These are phyloP conservation scores for Scrobipalpa atriplicella DNA, from an alignment of 2,888 invertebrate genomes.

Conservation along the genomic window DNA sequence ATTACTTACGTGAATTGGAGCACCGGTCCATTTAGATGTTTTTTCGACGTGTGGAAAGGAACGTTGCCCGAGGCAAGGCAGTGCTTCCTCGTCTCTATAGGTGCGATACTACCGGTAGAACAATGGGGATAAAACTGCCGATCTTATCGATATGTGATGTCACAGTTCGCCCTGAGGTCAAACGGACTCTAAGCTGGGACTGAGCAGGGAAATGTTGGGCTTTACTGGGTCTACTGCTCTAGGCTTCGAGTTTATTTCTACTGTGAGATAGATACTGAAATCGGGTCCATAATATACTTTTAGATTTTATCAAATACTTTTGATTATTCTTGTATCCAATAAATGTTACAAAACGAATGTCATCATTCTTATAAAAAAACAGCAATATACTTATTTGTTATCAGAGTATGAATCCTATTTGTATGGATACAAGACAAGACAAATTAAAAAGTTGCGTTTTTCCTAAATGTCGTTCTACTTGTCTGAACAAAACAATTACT, in stretches of 20 bases:
- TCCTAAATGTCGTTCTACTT: too few species aligned
- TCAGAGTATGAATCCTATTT: too few species aligned
- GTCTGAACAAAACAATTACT: too few species aligned
- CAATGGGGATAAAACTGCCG: conserved; percentile 64
- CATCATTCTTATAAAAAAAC: too few species aligned
- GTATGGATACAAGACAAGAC: too few species aligned
- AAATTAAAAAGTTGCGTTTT: too few species aligned
- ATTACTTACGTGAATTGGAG: conserved; percentile 22
- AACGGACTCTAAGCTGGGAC: conserved; percentile 3
- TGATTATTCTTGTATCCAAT: neutral
- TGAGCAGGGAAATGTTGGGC: neutral
- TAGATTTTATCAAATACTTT: too few species aligned
- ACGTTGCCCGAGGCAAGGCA: conserved; percentile 22
- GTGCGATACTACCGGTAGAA: conserved; percentile 33
- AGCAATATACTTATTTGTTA: too few species aligned
- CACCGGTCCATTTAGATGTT: conserved; percentile 32
- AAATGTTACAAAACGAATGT: too few species aligned
- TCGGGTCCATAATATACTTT: too few species aligned
- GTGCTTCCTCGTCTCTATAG: conserved; percentile 19
- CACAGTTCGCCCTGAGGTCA: conserved; percentile 55
- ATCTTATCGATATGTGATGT: conserved; percentile 76
- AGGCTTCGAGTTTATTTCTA: neutral
- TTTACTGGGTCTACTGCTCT: neutral
- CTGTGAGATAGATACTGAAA: neutral
- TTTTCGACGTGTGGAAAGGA: conserved; percentile 26